Conservation (phyloP, 2,113 vertebrate genomes). For the Saccopteryx leptura region DNA sequence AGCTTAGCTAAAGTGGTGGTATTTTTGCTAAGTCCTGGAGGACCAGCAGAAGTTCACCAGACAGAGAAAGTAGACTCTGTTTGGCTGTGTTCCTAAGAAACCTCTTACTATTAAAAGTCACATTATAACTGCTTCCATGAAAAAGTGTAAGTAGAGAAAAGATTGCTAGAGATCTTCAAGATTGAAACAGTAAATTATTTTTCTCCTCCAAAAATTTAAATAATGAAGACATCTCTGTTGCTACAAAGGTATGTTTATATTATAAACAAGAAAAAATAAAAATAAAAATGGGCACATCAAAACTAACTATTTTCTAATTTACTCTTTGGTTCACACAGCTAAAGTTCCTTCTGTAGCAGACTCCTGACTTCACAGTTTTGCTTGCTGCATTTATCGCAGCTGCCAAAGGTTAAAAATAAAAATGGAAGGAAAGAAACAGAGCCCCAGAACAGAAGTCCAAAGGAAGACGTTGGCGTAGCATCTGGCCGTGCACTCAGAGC, state of each 20-base stretch:
- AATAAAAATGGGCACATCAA: not conserved
- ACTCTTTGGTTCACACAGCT: not conserved
- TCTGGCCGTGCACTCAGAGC: not conserved
- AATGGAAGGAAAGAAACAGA: not conserved
- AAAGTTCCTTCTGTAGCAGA: not conserved
- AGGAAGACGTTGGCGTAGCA: not conserved
- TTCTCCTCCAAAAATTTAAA: not conserved
- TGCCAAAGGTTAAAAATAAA: not conserved
- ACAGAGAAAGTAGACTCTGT: not conserved
- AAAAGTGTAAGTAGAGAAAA: not conserved
- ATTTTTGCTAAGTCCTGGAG: constrained; percentile 21
- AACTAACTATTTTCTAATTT: not conserved
- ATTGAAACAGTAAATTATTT: not conserved
- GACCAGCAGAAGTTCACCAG: not conserved
- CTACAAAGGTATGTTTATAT: not conserved
- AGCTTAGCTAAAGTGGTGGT: not conserved
- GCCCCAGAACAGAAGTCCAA: not conserved
- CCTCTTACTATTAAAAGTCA: not conserved
- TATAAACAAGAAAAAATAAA: not conserved
- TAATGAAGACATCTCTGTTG: not conserved
- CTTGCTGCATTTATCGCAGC: not conserved
- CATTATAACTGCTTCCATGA: not conserved
- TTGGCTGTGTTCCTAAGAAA: not conserved
- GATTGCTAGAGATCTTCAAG: not conserved
- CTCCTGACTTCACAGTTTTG: not conserved